Evolutionary conservation across 2,888 invertebrate species (phyloP).

Genomic region (Synergus japonicus): DNA sequence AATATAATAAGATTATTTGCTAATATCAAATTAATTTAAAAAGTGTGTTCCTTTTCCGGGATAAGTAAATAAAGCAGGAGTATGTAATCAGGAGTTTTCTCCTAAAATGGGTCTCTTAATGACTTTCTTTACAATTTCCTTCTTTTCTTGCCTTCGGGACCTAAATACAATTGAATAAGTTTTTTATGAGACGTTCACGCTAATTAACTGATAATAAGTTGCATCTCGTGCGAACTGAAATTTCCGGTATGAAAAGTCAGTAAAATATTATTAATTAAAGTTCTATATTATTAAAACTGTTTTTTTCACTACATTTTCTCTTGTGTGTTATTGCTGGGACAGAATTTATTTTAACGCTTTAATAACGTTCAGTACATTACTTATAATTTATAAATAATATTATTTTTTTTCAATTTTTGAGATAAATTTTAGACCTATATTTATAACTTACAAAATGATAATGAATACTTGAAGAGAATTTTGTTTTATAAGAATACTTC

Average conservation of each 20-base stretch:
- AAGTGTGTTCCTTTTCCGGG: background rate
- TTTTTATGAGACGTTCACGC: conserved; percentile 1
- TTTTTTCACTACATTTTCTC: background rate
- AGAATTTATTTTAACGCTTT: background rate
- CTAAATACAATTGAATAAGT: background rate
- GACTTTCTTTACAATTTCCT: background rate
- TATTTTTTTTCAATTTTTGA: too few relatives aligned
- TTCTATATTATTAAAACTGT: background rate
- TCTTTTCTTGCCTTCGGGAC: background rate
- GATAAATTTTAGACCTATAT: too few relatives aligned
- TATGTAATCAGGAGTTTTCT: background rate
- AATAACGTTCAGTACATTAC: background rate
- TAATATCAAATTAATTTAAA: background rate
- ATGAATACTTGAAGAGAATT: background rate
- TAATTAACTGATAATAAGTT: background rate
- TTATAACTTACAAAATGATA: too few relatives aligned
- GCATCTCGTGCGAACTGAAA: background rate
- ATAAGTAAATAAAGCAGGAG: background rate
- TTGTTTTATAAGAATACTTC: background rate
- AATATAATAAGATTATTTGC: background rate
- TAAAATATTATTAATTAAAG: background rate
- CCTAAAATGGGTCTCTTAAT: background rate
- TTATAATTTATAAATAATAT: too few relatives aligned
- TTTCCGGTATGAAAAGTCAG: background rate
- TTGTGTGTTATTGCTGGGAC: background rate